Evolutionary conservation across 2,113 vertebrate species (phyloP), one percentile per base, ranked within the genome.

Genomic region (Fukomys damarensis): DNA sequence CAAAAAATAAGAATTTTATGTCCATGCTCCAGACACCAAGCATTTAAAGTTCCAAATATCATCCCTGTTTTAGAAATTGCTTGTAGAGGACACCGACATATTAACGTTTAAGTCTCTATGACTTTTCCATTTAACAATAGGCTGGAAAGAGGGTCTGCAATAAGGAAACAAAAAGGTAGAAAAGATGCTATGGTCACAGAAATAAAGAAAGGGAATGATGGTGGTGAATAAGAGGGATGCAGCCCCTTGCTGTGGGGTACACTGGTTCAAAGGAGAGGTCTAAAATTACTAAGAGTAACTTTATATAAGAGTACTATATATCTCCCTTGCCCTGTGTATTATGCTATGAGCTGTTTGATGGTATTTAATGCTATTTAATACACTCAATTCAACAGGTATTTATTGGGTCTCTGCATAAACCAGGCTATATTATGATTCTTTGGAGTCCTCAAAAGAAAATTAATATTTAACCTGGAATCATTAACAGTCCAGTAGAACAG

Each of bases 391-490:
- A 59, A 52, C 58, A 80, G 43, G 7, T 49, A 24, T 84, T 79
- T 86, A 88, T 32, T 84, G 79, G 80, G 10, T 41, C 77, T 82
- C 7, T 88, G 16, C 32, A 17, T 41, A 63, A 59, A 11, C 49
- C 58, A 70, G 41, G 35, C 7, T 52, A 13, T 59, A 26, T 8
- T 46, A 46, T 91, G 66, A 86, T 93, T 83, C 38, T 74, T 30
- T 83, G 35, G n/a, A 80, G 35, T 35, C 28, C 65, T 32, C 46
- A 94, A 86, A 93, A 70, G 9, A 19, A 17, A 66, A 13, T 66
- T 76, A 95, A 59, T 66, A 88, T 72, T 84, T 70, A 77, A 74
- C 32, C 41, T 68, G 54, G 74, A 91, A 66, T 79, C 56, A 86
- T 30, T 89, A 87, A 63, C 2, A 77, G 46, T 59, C 66, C 79